phyloP scores from a whole-genome alignment of 2,888 invertebrate genomes.

The Tachina fera region DNA sequence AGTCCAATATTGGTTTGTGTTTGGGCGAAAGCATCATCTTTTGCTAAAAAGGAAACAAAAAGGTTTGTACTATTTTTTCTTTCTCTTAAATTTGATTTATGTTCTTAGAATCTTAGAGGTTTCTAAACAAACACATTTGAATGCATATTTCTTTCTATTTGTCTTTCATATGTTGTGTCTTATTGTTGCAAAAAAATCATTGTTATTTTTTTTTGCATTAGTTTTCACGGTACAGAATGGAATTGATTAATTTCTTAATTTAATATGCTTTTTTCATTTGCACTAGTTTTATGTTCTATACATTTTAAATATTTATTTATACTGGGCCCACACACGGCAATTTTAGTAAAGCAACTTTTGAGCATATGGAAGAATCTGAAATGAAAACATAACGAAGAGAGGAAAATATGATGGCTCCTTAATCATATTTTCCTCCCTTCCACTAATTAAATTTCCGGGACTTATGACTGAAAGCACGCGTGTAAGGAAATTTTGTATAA shows the following conservation, averaged over 20 bases:
- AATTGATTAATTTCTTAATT: conserved; percentile 69
- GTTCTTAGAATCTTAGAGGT: conserved; percentile 47
- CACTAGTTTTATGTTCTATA: neutral
- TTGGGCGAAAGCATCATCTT: conserved; percentile 23
- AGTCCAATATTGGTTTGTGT: conserved; percentile 71
- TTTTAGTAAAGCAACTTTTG: too few species aligned
- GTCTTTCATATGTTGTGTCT: conserved; percentile 28
- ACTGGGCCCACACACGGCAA: too few species aligned
- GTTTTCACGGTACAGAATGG: neutral
- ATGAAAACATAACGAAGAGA: too few species aligned
- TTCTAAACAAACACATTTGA: conserved; percentile 10
- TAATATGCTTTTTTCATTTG: conserved; percentile 31
- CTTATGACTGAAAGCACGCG: too few species aligned
- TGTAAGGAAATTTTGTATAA: too few species aligned
- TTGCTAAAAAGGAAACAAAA: conserved; percentile 6
- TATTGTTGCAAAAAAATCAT: conserved; percentile 56
- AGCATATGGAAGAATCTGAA: too few species aligned
- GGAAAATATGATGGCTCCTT: too few species aligned
- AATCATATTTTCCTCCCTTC: too few species aligned
- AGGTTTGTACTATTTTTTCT: neutral
- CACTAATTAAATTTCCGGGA: too few species aligned
- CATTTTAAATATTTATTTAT: too few species aligned
- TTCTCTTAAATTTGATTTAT: conserved; percentile 65
- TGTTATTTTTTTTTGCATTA: neutral
- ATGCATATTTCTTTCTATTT: neutral